Evolutionary conservation across 2,888 invertebrate species (phyloP).

Genomic region (Eilema caniola): DNA sequence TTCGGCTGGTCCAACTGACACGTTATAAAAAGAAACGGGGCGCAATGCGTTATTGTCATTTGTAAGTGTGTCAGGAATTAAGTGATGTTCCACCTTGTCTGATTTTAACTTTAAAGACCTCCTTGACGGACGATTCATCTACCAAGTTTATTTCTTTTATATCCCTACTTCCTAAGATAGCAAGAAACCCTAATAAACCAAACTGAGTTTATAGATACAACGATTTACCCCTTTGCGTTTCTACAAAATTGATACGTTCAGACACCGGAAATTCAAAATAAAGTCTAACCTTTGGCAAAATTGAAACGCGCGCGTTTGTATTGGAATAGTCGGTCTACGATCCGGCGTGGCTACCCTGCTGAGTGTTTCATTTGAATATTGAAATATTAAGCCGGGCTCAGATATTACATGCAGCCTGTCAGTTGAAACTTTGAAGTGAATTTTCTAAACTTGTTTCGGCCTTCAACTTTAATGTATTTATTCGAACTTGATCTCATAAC

Average conservation of each 20-base stretch:
- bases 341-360: slow-evolving; percentile 14
- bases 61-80: too few species aligned
- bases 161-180: too few species aligned
- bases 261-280: slow-evolving; percentile 28
- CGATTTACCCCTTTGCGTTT: background rate
- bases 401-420: slow-evolving; percentile 21
- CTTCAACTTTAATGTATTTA: slow-evolving; percentile 7
- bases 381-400: slow-evolving; percentile 37
- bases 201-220: background rate
- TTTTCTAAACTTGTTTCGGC: background rate
- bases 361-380: slow-evolving; percentile 43
- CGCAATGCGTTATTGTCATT: too few species aligned
- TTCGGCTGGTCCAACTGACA: slow-evolving; percentile 8
- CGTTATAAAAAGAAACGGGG: background rate
- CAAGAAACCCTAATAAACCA: background rate
- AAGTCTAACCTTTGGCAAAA: slow-evolving; percentile 30
- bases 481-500: slow-evolving; percentile 11
- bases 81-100: background rate
- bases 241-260: slow-evolving; percentile 12
- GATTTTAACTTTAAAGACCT: background rate
- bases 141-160: too few species aligned
- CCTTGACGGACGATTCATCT: background rate
- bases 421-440: background rate
- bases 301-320: slow-evolving; percentile 33
- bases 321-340: slow-evolving; percentile 28